Evolutionary conservation across 2,797 vertebrate species (phyloP).

Genomic region (Staurois parvus): DNA sequence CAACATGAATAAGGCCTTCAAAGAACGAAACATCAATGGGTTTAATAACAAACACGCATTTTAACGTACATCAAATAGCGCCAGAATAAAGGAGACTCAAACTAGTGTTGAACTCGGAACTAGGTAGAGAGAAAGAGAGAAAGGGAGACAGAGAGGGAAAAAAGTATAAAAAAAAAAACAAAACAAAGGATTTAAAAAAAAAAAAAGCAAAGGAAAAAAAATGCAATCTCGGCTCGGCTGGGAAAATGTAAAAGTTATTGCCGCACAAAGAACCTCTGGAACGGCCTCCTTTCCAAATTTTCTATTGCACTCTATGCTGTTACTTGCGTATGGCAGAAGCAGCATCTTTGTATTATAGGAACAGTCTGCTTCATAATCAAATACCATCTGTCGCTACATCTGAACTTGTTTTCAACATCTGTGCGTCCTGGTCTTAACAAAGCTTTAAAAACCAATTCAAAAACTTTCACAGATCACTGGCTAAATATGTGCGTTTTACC

Average conservation of each 20-base stretch:
- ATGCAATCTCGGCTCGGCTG: slow-evolving; percentile 76
- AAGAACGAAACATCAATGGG: slow-evolving; percentile 52
- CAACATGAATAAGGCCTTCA: slow-evolving; percentile 54
- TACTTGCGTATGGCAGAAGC: slow-evolving; percentile 97
- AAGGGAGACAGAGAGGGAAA: background rate
- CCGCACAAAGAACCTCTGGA: slow-evolving; percentile 82
- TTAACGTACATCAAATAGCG: slow-evolving; percentile 54
- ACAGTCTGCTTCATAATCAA: slow-evolving; percentile 99
- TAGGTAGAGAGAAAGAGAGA: background rate
- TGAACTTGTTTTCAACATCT: slow-evolving; percentile 98
- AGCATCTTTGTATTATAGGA: slow-evolving; percentile 99
- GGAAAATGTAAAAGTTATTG: slow-evolving; percentile 81
- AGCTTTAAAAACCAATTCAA: slow-evolving; percentile 98
- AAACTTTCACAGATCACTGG: slow-evolving; percentile 96
- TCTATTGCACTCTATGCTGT: slow-evolving; percentile 85
- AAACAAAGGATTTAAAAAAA: slow-evolving; percentile 58
- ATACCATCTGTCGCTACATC: slow-evolving; percentile 99
- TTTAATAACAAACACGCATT: slow-evolving; percentile 55
- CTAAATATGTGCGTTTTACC: slow-evolving; percentile 85
- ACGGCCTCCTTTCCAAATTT: slow-evolving; percentile 83
- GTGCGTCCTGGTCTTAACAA: slow-evolving; percentile 98
- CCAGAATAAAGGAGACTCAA: slow-evolving; percentile 41
- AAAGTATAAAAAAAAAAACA: background rate
- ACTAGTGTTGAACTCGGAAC: slow-evolving; percentile 30
- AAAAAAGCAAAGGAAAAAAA: slow-evolving; percentile 67